Evolutionary conservation across 2,797 vertebrate genomes (phyloP).

Genomic region (Danio kyathit): DNA sequence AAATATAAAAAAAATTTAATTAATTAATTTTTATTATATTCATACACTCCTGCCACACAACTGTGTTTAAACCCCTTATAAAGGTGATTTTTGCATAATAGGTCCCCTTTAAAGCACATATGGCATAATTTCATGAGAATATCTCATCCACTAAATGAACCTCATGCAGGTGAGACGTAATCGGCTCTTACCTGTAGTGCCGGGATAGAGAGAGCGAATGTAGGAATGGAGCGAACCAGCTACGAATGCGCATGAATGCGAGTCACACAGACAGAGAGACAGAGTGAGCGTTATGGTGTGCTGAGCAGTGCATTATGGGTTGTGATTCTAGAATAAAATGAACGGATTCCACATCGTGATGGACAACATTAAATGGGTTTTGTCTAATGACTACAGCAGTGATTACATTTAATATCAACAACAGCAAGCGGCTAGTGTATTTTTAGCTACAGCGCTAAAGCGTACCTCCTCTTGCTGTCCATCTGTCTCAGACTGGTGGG

Average conservation of each 20-base stretch:
- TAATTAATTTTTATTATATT: too few relatives aligned
- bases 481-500: constrained; percentile 81
- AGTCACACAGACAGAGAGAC: constrained; percentile 68
- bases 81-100: too few relatives aligned
- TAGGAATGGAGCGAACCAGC: constrained; percentile 84
- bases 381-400: constrained; percentile 38
- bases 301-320: constrained; percentile 62
- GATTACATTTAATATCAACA: constrained; percentile 39
- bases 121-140: constrained; percentile 34
- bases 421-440: constrained; percentile 45
- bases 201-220: constrained; percentile 88
- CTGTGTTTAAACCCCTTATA: too few relatives aligned
- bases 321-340: constrained; percentile 31
- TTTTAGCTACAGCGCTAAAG: constrained; percentile 47
- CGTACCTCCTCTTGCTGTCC: constrained; percentile 90
- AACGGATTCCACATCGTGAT: constrained; percentile 45
- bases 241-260: constrained; percentile 69
- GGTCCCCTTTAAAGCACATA: neutral
- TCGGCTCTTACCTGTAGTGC: constrained; percentile 77
- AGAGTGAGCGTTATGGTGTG: constrained; percentile 60
- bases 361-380: constrained; percentile 19
- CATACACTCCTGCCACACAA: too few relatives aligned
- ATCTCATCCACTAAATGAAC: constrained; percentile 14
- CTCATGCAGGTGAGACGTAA: constrained; percentile 51
- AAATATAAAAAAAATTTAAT: too few relatives aligned